Evolutionary conservation across 2,888 invertebrate genomes (phyloP).

Genomic region (Oeneis ivallda): DNA sequence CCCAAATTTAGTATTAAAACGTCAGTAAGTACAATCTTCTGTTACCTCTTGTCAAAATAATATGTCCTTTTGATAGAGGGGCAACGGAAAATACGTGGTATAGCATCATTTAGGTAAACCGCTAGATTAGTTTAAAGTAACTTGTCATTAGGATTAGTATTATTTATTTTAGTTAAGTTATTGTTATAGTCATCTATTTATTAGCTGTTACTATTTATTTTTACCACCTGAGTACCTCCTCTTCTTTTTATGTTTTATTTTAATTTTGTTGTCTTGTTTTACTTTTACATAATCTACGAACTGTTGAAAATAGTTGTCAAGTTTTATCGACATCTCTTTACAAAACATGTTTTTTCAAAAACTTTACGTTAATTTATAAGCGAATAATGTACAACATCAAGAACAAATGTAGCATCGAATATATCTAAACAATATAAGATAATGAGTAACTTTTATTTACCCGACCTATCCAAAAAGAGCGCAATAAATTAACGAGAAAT

Average conservation of each 20-base stretch:
- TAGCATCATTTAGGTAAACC: conserved; percentile 73
- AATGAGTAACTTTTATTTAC: conserved; percentile 31
- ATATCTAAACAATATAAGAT: conserved; percentile 36
- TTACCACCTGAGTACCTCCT: conserved; percentile 80
- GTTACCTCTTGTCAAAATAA: conserved; percentile 79
- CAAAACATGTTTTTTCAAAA: conserved; percentile 20
- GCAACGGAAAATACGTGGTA: conserved; percentile 76
- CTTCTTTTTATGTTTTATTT: conserved; percentile 57
- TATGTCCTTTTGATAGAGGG: conserved; percentile 63
- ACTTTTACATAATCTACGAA: conserved; percentile 45
- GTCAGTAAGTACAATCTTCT: conserved; percentile 75
- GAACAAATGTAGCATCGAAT: conserved; percentile 42
- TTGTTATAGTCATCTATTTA: conserved; percentile 59
- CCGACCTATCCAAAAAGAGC: conserved; percentile 11
- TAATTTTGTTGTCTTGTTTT: conserved; percentile 41
- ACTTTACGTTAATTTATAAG: conserved; percentile 32
- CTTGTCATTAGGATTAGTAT: conserved; percentile 81
- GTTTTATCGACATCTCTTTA: conserved; percentile 18
- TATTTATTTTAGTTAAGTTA: conserved; percentile 77
- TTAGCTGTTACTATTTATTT: conserved; percentile 67
- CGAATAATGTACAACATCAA: conserved; percentile 38
- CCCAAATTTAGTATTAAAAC: conserved; percentile 68
- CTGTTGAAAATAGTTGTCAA: conserved; percentile 43
- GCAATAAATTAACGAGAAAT: not conserved
- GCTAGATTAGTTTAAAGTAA: conserved; percentile 78